phyloP scores from a whole-genome alignment of 2,888 invertebrate genomes.

The Lasioglossum vierecki region DNA sequence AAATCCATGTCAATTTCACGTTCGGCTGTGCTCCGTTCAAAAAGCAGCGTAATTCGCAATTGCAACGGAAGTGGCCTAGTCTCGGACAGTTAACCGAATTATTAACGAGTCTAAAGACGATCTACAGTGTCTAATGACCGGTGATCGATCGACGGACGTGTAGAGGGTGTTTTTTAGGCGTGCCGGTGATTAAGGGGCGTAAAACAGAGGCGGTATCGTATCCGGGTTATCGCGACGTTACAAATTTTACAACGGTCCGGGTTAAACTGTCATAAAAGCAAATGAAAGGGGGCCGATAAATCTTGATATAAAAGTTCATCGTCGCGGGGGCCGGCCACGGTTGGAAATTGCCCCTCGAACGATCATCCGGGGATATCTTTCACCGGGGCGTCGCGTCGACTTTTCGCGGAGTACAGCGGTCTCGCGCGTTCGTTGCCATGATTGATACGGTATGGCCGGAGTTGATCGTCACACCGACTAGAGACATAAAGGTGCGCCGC shows the following conservation, averaged over 20 bases:
- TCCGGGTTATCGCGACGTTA: neutral
- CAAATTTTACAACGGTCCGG: conserved; percentile 8
- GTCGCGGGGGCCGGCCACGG: conserved; percentile 14
- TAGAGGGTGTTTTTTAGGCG: neutral
- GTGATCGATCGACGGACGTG: neutral
- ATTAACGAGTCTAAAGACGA: neutral
- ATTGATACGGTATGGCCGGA: conserved; percentile 57
- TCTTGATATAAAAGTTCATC: conserved; percentile 31
- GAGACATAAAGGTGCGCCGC: conserved; percentile 50
- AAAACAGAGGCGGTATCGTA: neutral
- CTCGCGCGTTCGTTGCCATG: conserved; percentile 51
- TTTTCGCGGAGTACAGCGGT: conserved; percentile 28
- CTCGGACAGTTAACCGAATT: neutral
- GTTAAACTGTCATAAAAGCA: conserved; percentile 21
- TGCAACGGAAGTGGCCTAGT: neutral
- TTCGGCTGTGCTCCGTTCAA: neutral
- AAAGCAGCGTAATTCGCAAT: neutral
- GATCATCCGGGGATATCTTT: conserved; percentile 33
- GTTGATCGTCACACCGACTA: conserved; percentile 49
- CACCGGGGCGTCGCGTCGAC: conserved; percentile 2
- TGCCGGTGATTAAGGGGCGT: neutral
- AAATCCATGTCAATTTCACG: neutral
- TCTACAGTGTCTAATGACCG: neutral
- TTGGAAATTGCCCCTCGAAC: conserved; percentile 43
- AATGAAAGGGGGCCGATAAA: conserved; percentile 18